A percentile compares a stretch with the other conserved stretches of the same genome.
phyloP scores from a whole-genome alignment of 2,797 vertebrate genomes.

The Varecia variegata region DNA sequence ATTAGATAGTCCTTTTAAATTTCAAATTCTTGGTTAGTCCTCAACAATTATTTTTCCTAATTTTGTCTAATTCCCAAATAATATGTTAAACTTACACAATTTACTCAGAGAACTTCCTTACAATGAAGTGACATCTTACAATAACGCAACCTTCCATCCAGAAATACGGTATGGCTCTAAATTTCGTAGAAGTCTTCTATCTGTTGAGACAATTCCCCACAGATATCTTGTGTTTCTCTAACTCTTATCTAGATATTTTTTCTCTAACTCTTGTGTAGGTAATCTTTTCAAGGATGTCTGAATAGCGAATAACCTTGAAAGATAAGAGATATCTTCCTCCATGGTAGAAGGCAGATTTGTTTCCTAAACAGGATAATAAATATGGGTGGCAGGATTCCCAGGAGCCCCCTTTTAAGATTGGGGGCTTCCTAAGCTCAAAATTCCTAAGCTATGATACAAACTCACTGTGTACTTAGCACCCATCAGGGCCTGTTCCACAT shows the following conservation, averaged over 20 bases:
- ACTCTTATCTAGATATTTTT: neutral
- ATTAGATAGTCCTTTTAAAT: neutral
- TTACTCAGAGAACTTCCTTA: neutral
- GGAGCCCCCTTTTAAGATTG: neutral
- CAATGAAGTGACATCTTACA: neutral
- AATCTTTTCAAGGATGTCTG: neutral
- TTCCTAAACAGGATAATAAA: neutral
- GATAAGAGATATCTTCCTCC: neutral
- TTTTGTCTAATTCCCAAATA: neutral
- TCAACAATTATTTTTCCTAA: neutral
- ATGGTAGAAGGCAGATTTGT: neutral
- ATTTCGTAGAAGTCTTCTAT: neutral
- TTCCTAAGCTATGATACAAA: neutral
- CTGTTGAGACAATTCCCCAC: neutral
- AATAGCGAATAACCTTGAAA: neutral
- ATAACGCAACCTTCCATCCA: neutral
- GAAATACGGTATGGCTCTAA: neutral
- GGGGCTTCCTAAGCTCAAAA: too few species aligned
- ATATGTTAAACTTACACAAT: neutral
- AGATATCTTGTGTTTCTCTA: neutral
- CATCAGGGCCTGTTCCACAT: neutral
- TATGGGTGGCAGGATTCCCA: neutral
- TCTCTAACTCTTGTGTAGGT: neutral
- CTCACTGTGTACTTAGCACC: neutral
- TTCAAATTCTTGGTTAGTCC: neutral